These are phyloP conservation scores for Apoda limacodes DNA, from an alignment of 2,888 invertebrate genomes.

Conservation along the genomic window DNA sequence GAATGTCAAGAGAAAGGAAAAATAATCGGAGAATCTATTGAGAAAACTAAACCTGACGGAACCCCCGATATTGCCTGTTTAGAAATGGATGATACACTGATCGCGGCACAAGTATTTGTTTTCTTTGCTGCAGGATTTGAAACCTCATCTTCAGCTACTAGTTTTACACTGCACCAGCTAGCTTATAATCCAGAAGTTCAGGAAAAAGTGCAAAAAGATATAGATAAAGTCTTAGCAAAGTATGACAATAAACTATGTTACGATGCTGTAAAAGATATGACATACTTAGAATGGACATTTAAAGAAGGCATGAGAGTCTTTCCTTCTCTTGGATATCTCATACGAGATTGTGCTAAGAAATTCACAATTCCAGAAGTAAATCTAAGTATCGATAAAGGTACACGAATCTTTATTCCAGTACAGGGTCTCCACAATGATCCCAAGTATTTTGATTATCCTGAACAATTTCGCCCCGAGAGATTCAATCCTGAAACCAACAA, in stretches of 20 bases:
- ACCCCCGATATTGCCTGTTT: constrained; percentile 24
- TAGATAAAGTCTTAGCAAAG: constrained; percentile 30
- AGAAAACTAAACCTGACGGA: constrained; percentile 30
- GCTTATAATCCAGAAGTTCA: constrained; percentile 36
- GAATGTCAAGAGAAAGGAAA: constrained; percentile 33
- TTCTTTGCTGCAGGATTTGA: too few species aligned
- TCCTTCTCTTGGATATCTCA: constrained; percentile 39
- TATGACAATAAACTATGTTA: constrained; percentile 32
- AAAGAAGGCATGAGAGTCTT: constrained; percentile 42
- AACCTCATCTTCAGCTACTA: too few species aligned
- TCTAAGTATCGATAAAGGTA: constrained; percentile 33
- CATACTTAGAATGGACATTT: too few species aligned
- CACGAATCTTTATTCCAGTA: constrained; percentile 28
- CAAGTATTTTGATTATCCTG: constrained; percentile 33
- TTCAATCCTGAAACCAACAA: constrained; percentile 30
- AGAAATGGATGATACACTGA: constrained; percentile 32
- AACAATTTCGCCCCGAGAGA: constrained; percentile 38
- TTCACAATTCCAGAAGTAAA: constrained; percentile 35
- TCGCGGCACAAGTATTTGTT: too few species aligned
- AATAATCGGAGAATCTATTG: constrained; percentile 34
- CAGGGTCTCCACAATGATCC: constrained; percentile 40
- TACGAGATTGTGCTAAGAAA: constrained; percentile 28
- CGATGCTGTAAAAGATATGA: constrained; percentile 40
- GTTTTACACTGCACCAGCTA: too few species aligned
- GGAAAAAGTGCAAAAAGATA: constrained; percentile 31